These are phyloP conservation scores for Craseonycteris thonglongyai DNA, from an alignment of 2,113 vertebrate genomes.

Conservation along the genomic window DNA sequence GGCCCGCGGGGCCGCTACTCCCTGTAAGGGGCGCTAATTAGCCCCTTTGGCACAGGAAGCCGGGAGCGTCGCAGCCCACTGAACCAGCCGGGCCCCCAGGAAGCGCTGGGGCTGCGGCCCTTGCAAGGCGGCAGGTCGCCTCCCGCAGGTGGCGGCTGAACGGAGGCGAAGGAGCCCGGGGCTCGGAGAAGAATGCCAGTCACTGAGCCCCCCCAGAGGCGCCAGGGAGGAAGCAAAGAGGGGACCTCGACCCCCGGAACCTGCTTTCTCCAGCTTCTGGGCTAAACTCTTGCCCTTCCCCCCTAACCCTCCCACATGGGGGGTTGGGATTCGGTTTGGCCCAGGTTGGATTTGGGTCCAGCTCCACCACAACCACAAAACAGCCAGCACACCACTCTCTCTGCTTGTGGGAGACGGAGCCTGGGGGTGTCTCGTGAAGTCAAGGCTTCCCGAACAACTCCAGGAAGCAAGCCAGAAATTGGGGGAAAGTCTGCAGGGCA, in stretches of 20 bases:
- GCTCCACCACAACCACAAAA: neutral
- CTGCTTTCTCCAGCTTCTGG: neutral
- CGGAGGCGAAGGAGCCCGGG: neutral
- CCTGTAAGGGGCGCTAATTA: slow-evolving; percentile 84
- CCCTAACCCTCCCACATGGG: neutral
- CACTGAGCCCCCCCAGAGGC: slow-evolving; percentile 48
- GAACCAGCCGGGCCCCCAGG: slow-evolving; percentile 7
- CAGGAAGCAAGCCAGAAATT: neutral
- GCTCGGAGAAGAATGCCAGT: slow-evolving; percentile 57
- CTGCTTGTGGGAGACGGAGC: neutral
- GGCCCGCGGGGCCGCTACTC: slow-evolving; percentile 82
- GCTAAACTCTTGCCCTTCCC: neutral
- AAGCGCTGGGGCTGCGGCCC: slow-evolving; percentile 30
- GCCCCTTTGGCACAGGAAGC: slow-evolving; percentile 80
- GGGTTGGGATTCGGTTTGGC: neutral
- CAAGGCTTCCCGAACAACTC: neutral
- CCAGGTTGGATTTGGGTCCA: neutral
- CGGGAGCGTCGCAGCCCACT: slow-evolving; percentile 60
- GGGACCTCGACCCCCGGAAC: neutral
- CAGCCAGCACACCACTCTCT: neutral
- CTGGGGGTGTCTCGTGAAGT: neutral
- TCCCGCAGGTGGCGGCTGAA: neutral
- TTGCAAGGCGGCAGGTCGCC: slow-evolving; percentile 34
- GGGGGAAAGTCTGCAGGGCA: neutral
- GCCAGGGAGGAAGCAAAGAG: slow-evolving; percentile 47